phyloP scores from a whole-genome alignment of 2,797 vertebrate genomes.

The Bufotes viridis region DNA sequence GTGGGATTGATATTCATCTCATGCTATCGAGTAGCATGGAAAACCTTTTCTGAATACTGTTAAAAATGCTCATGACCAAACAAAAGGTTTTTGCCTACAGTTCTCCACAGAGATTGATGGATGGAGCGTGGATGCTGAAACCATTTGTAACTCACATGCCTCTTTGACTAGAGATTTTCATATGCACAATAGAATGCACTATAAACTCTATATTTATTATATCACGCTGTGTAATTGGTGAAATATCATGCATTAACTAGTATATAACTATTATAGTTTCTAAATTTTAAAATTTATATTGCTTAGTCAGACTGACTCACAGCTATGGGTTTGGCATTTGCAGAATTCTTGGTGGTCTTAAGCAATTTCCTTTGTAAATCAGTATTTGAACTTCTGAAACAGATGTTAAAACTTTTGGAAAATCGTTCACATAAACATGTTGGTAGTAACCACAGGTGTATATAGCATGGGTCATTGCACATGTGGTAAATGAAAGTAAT shows the following conservation, averaged over 20 bases:
- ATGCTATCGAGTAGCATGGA: neutral
- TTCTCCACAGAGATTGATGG: neutral
- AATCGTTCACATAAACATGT: slow-evolving; percentile 55
- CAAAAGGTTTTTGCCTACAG: neutral
- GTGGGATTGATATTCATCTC: neutral
- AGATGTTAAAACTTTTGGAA: slow-evolving; percentile 52
- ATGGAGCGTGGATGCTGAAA: neutral
- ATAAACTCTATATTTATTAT: neutral
- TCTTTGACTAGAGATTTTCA: neutral
- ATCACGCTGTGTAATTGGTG: neutral
- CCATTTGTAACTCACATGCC: neutral
- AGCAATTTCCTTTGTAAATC: slow-evolving; percentile 48
- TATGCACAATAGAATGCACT: neutral
- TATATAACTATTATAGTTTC: neutral
- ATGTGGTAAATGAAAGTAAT: slow-evolving; percentile 47
- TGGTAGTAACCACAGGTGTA: slow-evolving; percentile 55
- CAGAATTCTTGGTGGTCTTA: slow-evolving; percentile 49
- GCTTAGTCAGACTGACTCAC: neutral
- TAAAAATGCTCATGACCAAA: neutral
- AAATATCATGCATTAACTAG: neutral
- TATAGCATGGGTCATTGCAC: slow-evolving; percentile 48
- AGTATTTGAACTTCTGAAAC: slow-evolving; percentile 39
- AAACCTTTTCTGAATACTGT: neutral
- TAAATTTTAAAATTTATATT: neutral
- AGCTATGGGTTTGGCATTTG: slow-evolving; percentile 26